These are phyloP conservation scores for Amblyjoppa fuscipennis DNA, from an alignment of 2,888 invertebrate species.

Conservation along the genomic window DNA sequence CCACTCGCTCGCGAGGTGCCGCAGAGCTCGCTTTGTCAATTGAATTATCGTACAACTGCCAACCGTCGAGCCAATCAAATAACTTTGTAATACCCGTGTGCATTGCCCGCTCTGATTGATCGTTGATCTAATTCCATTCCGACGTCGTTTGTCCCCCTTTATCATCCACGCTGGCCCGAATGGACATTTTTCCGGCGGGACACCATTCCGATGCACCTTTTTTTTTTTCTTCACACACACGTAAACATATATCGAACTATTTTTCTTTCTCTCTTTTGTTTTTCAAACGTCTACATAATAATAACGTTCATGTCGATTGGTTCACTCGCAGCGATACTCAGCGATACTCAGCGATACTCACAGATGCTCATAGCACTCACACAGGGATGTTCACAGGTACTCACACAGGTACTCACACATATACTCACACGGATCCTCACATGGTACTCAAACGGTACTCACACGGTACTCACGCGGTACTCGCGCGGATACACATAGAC, in stretches of 20 bases:
- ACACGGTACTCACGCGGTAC: too few relatives aligned
- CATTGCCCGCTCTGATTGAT: conserved; percentile 49
- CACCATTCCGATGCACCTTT: background rate
- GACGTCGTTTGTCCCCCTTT: background rate
- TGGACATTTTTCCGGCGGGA: conserved; percentile 7
- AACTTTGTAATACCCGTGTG: conserved; percentile 37
- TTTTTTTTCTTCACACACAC: background rate
- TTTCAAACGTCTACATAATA: background rate
- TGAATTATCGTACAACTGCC: conserved; percentile 57
- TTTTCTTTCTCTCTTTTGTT: background rate
- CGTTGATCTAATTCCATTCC: conserved; percentile 34
- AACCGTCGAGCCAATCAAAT: conserved; percentile 48
- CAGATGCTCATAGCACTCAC: too few relatives aligned
- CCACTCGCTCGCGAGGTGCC: conserved; percentile 12
- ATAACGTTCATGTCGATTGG: too few relatives aligned
- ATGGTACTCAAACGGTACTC: too few relatives aligned
- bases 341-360: too few relatives aligned
- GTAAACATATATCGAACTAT: background rate
- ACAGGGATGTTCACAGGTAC: too few relatives aligned
- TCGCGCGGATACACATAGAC: too few relatives aligned
- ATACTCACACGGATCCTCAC: too few relatives aligned
- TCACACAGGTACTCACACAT: too few relatives aligned
- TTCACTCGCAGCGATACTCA: too few relatives aligned
- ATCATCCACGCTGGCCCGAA: background rate
- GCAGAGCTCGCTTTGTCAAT: conserved; percentile 52